phyloP scores from a whole-genome alignment of 2,888 invertebrate species.

The Listrodromus nycthemerus region DNA sequence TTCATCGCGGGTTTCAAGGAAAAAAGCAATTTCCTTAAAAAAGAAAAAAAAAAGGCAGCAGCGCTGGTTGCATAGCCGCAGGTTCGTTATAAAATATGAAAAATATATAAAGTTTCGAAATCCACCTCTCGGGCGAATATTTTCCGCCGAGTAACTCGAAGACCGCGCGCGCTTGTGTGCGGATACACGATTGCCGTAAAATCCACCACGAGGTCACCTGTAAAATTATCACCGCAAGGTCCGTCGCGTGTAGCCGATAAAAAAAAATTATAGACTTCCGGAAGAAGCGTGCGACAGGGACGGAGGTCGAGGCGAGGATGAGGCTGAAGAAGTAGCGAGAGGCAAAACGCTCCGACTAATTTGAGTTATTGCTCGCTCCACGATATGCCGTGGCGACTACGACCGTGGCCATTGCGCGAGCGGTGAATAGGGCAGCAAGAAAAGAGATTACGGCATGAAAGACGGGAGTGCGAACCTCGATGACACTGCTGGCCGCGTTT shows the following conservation, averaged over 20 bases:
- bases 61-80: background rate
- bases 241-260: slow-evolving; percentile 59
- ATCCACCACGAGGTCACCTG: slow-evolving; percentile 36
- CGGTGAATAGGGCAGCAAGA: slow-evolving; percentile 63
- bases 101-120: slow-evolving; percentile 12
- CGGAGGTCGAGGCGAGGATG: background rate
- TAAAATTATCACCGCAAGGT: slow-evolving; percentile 58
- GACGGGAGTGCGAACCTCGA: slow-evolving; percentile 39
- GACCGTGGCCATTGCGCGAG: slow-evolving; percentile 58
- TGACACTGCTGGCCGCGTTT: slow-evolving; percentile 35
- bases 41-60: background rate
- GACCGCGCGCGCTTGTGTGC: background rate
- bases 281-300: slow-evolving; percentile 46
- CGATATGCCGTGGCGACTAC: slow-evolving; percentile 60
- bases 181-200: slow-evolving; percentile 9
- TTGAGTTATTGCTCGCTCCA: slow-evolving; percentile 68
- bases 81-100: slow-evolving; percentile 11
- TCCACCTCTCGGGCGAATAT: slow-evolving; percentile 1
- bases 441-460: slow-evolving; percentile 68
- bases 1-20: no score
- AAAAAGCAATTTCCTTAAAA: no score
- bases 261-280: slow-evolving; percentile 67
- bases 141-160: slow-evolving; percentile 12
- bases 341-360: slow-evolving; percentile 65
- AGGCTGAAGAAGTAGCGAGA: slow-evolving; percentile 39